A percentile compares a stretch with the other conserved stretches of the same genome.
phyloP scores from a whole-genome alignment of 2,797 vertebrate species.

The Syndactyla subalaris region DNA sequence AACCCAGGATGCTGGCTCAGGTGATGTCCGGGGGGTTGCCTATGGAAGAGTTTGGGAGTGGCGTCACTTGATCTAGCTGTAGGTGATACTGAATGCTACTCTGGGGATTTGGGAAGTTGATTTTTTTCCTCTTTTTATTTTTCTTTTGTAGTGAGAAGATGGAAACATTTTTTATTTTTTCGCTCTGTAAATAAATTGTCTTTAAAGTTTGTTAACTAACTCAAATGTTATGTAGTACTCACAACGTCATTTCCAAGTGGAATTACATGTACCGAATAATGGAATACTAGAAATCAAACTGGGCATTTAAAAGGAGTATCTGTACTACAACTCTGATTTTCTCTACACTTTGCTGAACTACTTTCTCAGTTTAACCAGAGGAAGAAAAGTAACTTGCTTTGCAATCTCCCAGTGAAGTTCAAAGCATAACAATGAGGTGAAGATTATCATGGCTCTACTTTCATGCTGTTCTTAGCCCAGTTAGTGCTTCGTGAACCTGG shows the following conservation, averaged over 20 bases:
- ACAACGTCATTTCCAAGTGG: background rate
- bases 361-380: background rate
- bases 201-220: background rate
- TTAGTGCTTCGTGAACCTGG: accelerated
- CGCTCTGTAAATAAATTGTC: background rate
- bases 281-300: background rate
- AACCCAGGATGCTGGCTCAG: background rate
- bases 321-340: background rate
- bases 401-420: background rate
- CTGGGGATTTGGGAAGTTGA: background rate
- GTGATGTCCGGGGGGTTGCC: background rate
- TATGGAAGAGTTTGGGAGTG: background rate
- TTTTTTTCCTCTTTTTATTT: background rate
- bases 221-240: background rate
- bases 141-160: background rate
- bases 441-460: background rate
- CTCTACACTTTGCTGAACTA: background rate
- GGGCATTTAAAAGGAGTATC: background rate
- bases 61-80: background rate
- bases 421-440: background rate
- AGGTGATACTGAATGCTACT: background rate
- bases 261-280: background rate
- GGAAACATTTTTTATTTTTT: background rate
- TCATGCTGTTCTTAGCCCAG: background rate
- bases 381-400: background rate